Base-by-base conservation (phyloP, 2,888 invertebrate genomes). In the Prosapia bicincta region DNA sequence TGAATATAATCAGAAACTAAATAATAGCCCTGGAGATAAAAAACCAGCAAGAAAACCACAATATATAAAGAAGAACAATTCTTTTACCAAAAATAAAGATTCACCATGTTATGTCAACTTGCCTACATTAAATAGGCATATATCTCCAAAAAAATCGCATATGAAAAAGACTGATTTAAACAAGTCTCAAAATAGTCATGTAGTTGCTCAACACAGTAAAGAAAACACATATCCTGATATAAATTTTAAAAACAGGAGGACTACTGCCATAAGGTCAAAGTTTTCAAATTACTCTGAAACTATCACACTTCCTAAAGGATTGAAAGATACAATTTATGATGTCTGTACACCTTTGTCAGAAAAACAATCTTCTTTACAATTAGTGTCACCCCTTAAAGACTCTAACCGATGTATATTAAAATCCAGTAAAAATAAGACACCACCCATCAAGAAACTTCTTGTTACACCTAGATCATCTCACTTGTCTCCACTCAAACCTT, bases 21-120 rank as follows among this genome's bases (percentile, higher is more conserved):
- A 13, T 15, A 28, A 65, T 7, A 7, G 54, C n/a, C 25, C n/a
- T 26, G 66, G 25, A 23, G 20, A 23, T 3, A 54, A 13, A 9
- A 28, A 15, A 54, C 26, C 20, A 1, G n/a, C 24, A 23, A 5
- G 15, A 9, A 74, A 69, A 74, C 15, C 7, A n/a, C 23, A 65
- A 24, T 69, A 54, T 28, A 54, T 65, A 2, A 74, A 74, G 23
- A 74, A 74, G 25, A 74, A 43, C n/a, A 74, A 65, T 13, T 69
- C 74, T 23, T 74, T 3, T 54, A 54, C 1, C 20, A 54, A 54
- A 54, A 54, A 20, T 54, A 54, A 54, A 54, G 54, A 20, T 20
- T 5, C 9, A 20, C 6, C 54, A 13, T 6, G 7, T 13, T 15
- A 38, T 38, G 15, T 13, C 38, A 13, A 15, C 13, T 9, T 20